phyloP scores from a whole-genome alignment of 2,113 vertebrate species.

The Bettongia penicillata region DNA sequence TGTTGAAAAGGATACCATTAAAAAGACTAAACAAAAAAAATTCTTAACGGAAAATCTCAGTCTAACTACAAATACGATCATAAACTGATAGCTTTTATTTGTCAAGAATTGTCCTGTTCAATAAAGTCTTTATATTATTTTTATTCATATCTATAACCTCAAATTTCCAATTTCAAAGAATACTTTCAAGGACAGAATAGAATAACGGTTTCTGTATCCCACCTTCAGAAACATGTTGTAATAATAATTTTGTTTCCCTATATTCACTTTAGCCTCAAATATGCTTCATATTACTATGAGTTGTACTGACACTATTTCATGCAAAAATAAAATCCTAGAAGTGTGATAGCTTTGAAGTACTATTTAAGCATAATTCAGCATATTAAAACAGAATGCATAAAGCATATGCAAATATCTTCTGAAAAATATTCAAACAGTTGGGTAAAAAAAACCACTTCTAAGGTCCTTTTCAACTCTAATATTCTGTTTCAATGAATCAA shows the following conservation, averaged over 20 bases:
- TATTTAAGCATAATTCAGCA: neutral
- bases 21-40: constrained; percentile 51
- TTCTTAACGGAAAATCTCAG: constrained; percentile 61
- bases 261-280: constrained; percentile 28
- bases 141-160: constrained; percentile 22
- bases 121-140: constrained; percentile 1
- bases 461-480: neutral
- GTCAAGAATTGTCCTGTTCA: constrained; percentile 33
- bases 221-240: constrained; percentile 32
- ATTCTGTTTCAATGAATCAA: neutral
- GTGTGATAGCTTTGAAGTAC: neutral
- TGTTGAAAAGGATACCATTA: constrained; percentile 62
- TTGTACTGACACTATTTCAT: neutral
- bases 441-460: neutral
- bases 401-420: neutral
- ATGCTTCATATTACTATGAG: neutral
- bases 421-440: neutral
- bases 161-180: constrained; percentile 49
- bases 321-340: neutral
- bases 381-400: neutral
- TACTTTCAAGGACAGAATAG: constrained; percentile 25
- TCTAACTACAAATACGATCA: constrained; percentile 37
- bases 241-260: constrained; percentile 26
- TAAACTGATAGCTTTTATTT: constrained; percentile 21
- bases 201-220: constrained; percentile 15